Percentiles rank a stretch among this genome's conserved stretches.
Evolutionary conservation across 2,888 invertebrate species (phyloP).

Genomic region (Rhamnusium bicolor): DNA sequence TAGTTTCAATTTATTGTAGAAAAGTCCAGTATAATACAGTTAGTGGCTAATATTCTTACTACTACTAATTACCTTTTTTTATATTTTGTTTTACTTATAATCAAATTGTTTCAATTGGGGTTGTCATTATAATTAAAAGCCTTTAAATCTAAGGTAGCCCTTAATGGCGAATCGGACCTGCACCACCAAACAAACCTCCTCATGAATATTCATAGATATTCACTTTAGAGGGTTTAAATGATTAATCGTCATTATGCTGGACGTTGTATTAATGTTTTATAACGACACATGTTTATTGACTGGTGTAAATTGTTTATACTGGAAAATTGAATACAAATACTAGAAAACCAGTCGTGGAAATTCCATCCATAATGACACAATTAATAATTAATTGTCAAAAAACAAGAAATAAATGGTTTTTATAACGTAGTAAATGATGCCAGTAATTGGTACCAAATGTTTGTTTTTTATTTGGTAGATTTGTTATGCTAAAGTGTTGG

Average conservation of each 20-base stretch:
- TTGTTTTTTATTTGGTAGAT: conserved; percentile 32
- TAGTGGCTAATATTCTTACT: too few species aligned
- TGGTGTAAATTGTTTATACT: conserved; percentile 49
- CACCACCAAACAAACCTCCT: conserved; percentile 48
- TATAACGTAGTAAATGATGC: conserved; percentile 10
- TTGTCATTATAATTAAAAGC: too few species aligned
- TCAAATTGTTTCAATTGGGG: too few species aligned
- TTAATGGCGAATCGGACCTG: conserved; percentile 9
- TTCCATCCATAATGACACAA: conserved; percentile 24
- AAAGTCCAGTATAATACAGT: too few species aligned
- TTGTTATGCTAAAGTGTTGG: conserved; percentile 3
- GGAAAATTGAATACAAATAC: conserved; percentile 48
- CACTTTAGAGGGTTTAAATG: conserved; percentile 63
- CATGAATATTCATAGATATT: conserved; percentile 67
- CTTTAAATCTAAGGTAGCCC: neutral
- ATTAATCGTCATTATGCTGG: conserved; percentile 70
- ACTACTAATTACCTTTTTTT: too few species aligned
- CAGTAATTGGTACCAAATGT: conserved; percentile 37
- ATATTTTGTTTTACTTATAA: too few species aligned
- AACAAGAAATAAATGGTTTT: conserved; percentile 17
- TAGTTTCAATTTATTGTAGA: too few species aligned
- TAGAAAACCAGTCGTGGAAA: conserved; percentile 30
- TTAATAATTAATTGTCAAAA: conserved; percentile 38
- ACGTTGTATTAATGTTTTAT: conserved; percentile 69
- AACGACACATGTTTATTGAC: conserved; percentile 68